A percentile compares a stretch with the other conserved stretches of the same genome.
phyloP scores from a whole-genome alignment of 2,797 vertebrate species.

The Melanotaenia pygmaea region DNA sequence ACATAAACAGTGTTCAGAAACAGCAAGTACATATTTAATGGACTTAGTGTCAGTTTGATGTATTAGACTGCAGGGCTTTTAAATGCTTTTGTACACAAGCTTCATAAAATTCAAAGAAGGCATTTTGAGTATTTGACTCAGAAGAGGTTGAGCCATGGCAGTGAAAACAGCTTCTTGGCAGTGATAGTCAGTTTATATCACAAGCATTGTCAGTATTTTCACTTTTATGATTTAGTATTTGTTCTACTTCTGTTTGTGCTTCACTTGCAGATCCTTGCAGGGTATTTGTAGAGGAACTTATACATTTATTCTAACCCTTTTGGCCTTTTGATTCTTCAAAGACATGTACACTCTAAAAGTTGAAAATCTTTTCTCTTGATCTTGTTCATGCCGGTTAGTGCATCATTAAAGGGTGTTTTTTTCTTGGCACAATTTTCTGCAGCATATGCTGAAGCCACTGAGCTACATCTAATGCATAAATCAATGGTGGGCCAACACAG shows the following conservation, averaged over 20 bases:
- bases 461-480: conserved; percentile 59
- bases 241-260: neutral
- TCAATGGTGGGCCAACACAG: conserved; percentile 54
- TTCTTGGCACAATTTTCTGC: conserved; percentile 44
- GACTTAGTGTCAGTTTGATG: no score
- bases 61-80: no score
- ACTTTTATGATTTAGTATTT: conserved; percentile 5
- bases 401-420: conserved; percentile 45
- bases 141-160: neutral
- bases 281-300: conserved; percentile 2
- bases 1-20: neutral
- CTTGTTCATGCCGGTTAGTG: conserved; percentile 29
- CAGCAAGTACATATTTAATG: neutral
- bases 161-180: conserved; percentile 8
- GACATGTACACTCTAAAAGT: conserved; percentile 21
- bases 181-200: neutral
- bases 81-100: neutral
- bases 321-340: conserved; percentile 9
- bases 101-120: conserved; percentile 9
- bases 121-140: neutral
- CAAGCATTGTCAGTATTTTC: neutral
- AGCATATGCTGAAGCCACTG: conserved; percentile 47
- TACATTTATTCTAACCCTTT: conserved; percentile 14
- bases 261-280: conserved; percentile 7
- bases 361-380: conserved; percentile 37